Evolutionary conservation across 1,140 invertebrate genomes (phyloP), one percentile per base, ranked within the genome.

Genomic region (Aphidius gifuensis): DNA sequence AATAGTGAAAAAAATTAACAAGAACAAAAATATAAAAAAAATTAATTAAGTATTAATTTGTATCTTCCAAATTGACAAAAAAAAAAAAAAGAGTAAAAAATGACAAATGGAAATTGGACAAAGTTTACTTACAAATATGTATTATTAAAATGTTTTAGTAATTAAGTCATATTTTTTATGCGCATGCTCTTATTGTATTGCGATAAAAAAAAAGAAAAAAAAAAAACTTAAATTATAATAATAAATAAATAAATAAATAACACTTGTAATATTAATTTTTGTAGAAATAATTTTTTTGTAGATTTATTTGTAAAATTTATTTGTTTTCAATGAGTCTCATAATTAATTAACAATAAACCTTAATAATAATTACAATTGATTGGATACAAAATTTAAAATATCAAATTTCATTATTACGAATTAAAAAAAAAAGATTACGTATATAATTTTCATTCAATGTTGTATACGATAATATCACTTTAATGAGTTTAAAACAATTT

Each of bases 151-250:
- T 76, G 77, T 71, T 67, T 74, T 79, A 79, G 77, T 65, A 65
- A 74, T 69, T 80, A 79, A 79, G 75, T 76, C 74, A 78, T 81
- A 80, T 80, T 81, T 81, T 81, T 80, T 79, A 80, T 79, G 78
- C 80, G 43, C 43, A 81, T 80, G 80, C 78, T 81, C 79, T 81
- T 80, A 79, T 77, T 81, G 80, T 81, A 81, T 68, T 72, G 75
- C 72, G 76, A 69, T 65, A 76, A 68, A 62, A 61, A 39, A 58
- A 66, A 53, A 64, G n/a, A 58, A 46, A 55, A 58, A 54, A 58
- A 57, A 57, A 51, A 46, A 21, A 43, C 21, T 16, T 50, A 21
- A 32, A 43, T n/a, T n/a, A n/a, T 16, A 6, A 32, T 46, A 47
- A n/a, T 62, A 9, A 11, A 40, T 6, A 21, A 9, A 47, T 55